phyloP scores from a whole-genome alignment of 2,797 vertebrate genomes.

The Sebastiscus albofasciatus region DNA sequence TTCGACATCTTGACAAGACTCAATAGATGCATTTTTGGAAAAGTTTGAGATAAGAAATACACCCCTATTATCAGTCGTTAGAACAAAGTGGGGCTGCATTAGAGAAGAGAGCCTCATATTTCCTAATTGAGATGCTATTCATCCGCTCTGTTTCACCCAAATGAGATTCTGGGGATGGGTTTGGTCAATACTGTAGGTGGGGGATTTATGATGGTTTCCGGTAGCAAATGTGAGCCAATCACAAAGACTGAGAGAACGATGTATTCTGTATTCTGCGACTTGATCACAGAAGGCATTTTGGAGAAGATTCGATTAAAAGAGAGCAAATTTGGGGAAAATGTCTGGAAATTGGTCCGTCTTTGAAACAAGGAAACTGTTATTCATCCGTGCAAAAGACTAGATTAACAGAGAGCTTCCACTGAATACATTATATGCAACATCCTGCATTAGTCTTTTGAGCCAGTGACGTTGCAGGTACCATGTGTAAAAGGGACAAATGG shows the following conservation, averaged over 20 bases:
- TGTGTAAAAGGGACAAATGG: not conserved
- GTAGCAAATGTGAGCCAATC: not conserved
- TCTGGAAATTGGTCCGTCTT: not conserved
- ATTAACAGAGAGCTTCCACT: conserved; percentile 12
- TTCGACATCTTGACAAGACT: not conserved
- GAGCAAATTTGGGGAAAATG: not conserved
- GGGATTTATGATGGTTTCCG: not conserved
- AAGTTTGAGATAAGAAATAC: not conserved
- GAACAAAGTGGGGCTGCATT: not conserved
- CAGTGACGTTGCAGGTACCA: not conserved
- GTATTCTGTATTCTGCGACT: not conserved
- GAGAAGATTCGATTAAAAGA: conserved; percentile 8
- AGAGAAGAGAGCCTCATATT: not conserved
- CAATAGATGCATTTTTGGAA: not conserved
- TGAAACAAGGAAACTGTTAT: conserved; percentile 15
- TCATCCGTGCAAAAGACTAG: conserved; percentile 22
- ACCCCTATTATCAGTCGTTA: not conserved
- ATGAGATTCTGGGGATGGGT: not conserved
- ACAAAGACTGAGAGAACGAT: not conserved
- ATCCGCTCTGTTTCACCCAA: not conserved
- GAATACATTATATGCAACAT: conserved; percentile 14
- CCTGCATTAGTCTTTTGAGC: not conserved
- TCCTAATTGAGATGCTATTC: conserved; percentile 5
- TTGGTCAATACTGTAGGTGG: conserved; percentile 4
- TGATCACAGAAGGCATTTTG: not conserved